These are phyloP conservation scores for Xiphydria camelus DNA, from an alignment of 2,888 invertebrate genomes.

Conservation along the genomic window DNA sequence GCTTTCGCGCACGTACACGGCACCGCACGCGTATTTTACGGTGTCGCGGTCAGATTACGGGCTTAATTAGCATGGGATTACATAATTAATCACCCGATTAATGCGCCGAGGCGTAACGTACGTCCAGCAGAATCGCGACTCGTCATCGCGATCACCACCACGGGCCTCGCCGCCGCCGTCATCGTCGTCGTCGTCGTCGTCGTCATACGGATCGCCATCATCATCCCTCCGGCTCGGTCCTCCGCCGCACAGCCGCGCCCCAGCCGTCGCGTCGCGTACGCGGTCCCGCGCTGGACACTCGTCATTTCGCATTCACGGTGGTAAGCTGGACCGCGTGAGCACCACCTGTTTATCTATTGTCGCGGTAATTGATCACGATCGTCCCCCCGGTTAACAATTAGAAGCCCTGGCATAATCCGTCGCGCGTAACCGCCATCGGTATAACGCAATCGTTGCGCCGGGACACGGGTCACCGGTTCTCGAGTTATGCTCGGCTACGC, in stretches of 20 bases:
- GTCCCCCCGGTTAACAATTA: conserved; percentile 29
- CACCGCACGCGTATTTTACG: conserved; percentile 39
- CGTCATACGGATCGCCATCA: conserved; percentile 5
- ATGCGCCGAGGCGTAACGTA: conserved; percentile 52
- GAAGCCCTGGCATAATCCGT: conserved; percentile 9
- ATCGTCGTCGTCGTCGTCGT: conserved; percentile 13
- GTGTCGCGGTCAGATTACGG: conserved; percentile 42
- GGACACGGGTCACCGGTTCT: conserved; percentile 4
- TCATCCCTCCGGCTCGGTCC: not conserved
- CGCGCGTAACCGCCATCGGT: conserved; percentile 7
- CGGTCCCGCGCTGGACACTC: not conserved
- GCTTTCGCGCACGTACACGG: too few species aligned
- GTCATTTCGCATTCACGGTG: conserved; percentile 43
- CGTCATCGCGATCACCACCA: not conserved
- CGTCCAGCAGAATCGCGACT: conserved; percentile 26
- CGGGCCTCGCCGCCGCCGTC: conserved; percentile 1
- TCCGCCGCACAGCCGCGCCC: not conserved
- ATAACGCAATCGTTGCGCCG: conserved; percentile 5
- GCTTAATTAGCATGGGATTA: conserved; percentile 53
- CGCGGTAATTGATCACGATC: conserved; percentile 35
- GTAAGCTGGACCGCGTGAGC: conserved; percentile 22
- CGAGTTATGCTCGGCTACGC: not conserved
- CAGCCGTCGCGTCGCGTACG: not conserved
- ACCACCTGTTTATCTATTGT: conserved; percentile 28
- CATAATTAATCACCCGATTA: conserved; percentile 55